Conservation (phyloP, 2,888 invertebrate species). For the Graphium colonna region DNA sequence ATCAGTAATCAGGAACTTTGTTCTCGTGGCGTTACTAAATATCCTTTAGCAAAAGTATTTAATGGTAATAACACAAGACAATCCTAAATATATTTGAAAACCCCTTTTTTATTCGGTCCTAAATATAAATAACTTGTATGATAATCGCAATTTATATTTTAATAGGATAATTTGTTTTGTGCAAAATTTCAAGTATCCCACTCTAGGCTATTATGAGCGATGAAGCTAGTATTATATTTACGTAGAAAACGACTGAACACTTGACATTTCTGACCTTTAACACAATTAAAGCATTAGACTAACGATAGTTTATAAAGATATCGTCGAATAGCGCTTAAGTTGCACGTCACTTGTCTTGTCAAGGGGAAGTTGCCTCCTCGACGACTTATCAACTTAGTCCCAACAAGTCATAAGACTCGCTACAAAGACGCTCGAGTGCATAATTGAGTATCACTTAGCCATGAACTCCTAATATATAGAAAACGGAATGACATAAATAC, state of each 20-base stretch:
- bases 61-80: no score
- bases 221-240: background rate
- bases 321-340: conserved; percentile 9
- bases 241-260: background rate
- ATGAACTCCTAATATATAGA: conserved; percentile 25
- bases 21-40: no score
- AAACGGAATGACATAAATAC: conserved; percentile 21
- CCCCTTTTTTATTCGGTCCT: background rate
- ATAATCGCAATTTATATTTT: background rate
- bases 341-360: conserved; percentile 19
- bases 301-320: conserved; percentile 14
- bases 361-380: conserved; percentile 17
- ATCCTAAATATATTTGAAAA: no score
- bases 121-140: background rate
- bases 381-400: conserved; percentile 24
- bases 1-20: no score
- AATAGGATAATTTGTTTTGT: background rate
- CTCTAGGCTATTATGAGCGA: no score
- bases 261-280: conserved; percentile 1
- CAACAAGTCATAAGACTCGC: conserved; percentile 28
- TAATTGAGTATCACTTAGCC: conserved; percentile 31
- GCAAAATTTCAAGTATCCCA: background rate
- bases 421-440: conserved; percentile 26
- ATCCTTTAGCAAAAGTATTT: no score
- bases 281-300: conserved; percentile 3